Conservation (phyloP, 2,797 vertebrate genomes). For the Rhinatrema bivittatum region DNA sequence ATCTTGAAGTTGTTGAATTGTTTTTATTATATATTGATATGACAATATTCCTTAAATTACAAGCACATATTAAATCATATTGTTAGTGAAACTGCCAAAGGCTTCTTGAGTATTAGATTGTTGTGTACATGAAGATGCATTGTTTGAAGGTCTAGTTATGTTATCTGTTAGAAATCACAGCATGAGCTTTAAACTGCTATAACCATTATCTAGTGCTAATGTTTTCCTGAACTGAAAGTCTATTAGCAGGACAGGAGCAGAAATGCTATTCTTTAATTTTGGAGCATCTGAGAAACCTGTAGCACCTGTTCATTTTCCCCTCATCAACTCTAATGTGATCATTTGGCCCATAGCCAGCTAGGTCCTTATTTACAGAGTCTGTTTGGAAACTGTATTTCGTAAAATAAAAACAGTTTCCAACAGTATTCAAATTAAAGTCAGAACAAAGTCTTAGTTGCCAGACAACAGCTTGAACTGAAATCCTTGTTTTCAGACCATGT, state of each 20-base stretch:
- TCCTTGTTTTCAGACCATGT: constrained; percentile 5
- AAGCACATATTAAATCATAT: too few species aligned
- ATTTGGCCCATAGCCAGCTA: constrained; percentile 8
- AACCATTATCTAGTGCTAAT: constrained; percentile 45
- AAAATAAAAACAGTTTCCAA: constrained; percentile 3
- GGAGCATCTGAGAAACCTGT: constrained; percentile 33
- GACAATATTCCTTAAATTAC: too few species aligned
- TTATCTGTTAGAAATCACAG: constrained; percentile 49
- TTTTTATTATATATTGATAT: too few species aligned
- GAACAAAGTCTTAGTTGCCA: background rate
- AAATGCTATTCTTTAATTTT: constrained; percentile 43
- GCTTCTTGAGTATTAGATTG: constrained; percentile 22
- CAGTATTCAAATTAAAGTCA: constrained; percentile 11
- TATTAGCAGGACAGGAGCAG: constrained; percentile 47
- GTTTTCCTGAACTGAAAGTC: constrained; percentile 34
- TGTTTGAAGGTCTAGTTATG: constrained; percentile 29
- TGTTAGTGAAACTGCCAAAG: too few species aligned
- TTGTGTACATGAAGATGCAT: constrained; percentile 8
- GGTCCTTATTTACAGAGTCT: background rate
- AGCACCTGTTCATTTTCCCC: constrained; percentile 36
- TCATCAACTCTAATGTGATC: constrained; percentile 13
- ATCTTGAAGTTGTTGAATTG: too few species aligned
- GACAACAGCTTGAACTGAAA: background rate
- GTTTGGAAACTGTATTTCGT: background rate
- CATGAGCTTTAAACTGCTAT: constrained; percentile 39